Evolutionary conservation across 2,113 vertebrate genomes (phyloP).

Genomic region (Odontesthes bonariensis): DNA sequence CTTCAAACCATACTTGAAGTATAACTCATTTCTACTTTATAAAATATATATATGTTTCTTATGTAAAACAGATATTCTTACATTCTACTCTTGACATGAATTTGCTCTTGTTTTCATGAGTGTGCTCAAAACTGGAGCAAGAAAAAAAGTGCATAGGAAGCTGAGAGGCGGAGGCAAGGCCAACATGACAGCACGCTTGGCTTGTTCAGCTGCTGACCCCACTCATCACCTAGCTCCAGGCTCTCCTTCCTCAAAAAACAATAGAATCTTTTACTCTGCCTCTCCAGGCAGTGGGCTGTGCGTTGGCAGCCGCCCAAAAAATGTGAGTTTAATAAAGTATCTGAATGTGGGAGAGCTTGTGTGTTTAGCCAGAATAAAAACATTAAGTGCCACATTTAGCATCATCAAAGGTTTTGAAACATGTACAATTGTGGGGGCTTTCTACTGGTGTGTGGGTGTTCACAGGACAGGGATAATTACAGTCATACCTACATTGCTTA

Average conservation of each 20-base stretch:
- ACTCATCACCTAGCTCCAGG: slow-evolving; percentile 68
- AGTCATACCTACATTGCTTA: neutral
- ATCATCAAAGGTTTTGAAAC: slow-evolving; percentile 25
- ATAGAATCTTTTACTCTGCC: slow-evolving; percentile 63
- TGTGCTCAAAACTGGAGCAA: slow-evolving; percentile 1
- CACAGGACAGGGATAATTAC: slow-evolving; percentile 1
- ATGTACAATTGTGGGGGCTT: slow-evolving; percentile 12
- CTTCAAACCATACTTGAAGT: neutral
- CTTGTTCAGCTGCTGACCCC: slow-evolving; percentile 69
- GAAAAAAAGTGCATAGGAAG: slow-evolving; percentile 48
- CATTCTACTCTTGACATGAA: neutral
- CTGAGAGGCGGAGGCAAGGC: slow-evolving; percentile 53
- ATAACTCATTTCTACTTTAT: neutral
- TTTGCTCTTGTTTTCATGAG: neutral
- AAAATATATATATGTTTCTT: too few species aligned
- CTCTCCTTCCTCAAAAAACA: slow-evolving; percentile 63
- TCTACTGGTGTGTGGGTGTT: slow-evolving; percentile 24
- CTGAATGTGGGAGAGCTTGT: slow-evolving; percentile 37
- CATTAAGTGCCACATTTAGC: slow-evolving; percentile 29
- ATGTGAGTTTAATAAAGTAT: slow-evolving; percentile 52
- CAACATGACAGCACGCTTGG: slow-evolving; percentile 56
- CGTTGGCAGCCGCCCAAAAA: slow-evolving; percentile 56
- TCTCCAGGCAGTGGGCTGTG: slow-evolving; percentile 50
- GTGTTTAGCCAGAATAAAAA: slow-evolving; percentile 18
- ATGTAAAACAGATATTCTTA: neutral